Evolutionary conservation across 1,140 invertebrate genomes (phyloP), one percentile per base, ranked within the genome.

Genomic region (Brachionus manjavacas): DNA sequence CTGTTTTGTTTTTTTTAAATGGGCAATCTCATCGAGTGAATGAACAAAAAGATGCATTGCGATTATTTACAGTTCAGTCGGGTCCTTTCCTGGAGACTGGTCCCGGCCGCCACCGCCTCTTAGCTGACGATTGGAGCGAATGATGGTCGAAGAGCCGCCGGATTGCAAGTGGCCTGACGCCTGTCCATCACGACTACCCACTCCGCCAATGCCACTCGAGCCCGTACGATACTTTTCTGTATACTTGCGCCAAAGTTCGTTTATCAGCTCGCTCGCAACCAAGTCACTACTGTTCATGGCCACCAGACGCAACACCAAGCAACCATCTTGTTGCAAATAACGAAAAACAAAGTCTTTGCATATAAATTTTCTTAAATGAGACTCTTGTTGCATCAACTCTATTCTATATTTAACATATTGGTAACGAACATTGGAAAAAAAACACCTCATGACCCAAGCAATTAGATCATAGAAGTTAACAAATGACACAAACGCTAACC

Each of bases 201-300:
- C 28, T 16, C 76, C 76, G 23, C 49, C 31, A n/a, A 39, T 39
- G 8, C 81, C 81, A 35, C 81, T 41, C 20, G 46, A 49, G 8
- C 81, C 81, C 7, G 60, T 68, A n/a, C 81, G 60, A 9, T 81
- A 81, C 41, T 81, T 81, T 64, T 81, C 79, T 31, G 60, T 86
- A 85, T 89, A 89, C 72, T 88, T 86, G 72, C 88, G 87, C 91
- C 91, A 91, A 16, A 91, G 85, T 66, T 90, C 89, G 16, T 90
- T 87, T 79, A 91, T 88, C 72, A 91, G 85, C 86, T 91, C 91
- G 9, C 89, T 91, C 25, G 90, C 90, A 81, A 91, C 87, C 25
- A 91, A 90, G 85, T 91, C 90, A 84, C 91, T 91, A 79, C 91
- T 89, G 86, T 91, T 91, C 84, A 90, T 90, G 23, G 90, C 90